Conservation (phyloP, 2,797 vertebrate genomes). For the Australoheros facetus region DNA sequence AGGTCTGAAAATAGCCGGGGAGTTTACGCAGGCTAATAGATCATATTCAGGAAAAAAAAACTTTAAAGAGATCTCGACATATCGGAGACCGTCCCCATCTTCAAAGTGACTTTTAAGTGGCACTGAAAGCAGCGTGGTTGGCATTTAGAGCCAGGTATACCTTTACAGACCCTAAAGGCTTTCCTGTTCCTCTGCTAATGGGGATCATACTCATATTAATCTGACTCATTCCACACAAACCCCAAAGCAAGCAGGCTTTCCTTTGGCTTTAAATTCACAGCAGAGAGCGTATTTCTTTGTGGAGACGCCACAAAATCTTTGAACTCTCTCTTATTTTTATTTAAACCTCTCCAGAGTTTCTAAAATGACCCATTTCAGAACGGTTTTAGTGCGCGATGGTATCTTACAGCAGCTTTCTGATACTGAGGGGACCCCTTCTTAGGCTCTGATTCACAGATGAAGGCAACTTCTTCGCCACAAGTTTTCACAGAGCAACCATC, state of each 20-base stretch:
- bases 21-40: constrained; percentile 71
- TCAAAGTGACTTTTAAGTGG: constrained; percentile 73
- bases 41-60: constrained; percentile 57
- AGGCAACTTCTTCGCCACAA: constrained; percentile 8
- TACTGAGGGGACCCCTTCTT: neutral
- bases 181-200: constrained; percentile 48
- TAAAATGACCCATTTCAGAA: constrained; percentile 5
- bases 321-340: neutral
- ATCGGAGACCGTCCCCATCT: constrained; percentile 56
- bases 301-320: neutral
- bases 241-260: constrained; percentile 22
- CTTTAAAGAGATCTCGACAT: constrained; percentile 56
- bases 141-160: constrained; percentile 69
- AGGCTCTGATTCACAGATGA: constrained; percentile 8
- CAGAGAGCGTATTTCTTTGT: neutral
- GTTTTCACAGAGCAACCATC: constrained; percentile 23
- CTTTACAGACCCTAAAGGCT: constrained; percentile 69
- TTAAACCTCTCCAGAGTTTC: neutral
- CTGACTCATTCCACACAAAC: constrained; percentile 57
- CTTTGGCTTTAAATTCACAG: constrained; percentile 11
- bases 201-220: constrained; percentile 63
- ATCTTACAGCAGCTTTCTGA: constrained; percentile 6
- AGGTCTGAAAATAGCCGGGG: constrained; percentile 75
- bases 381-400: neutral
- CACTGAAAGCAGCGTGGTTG: constrained; percentile 67